Conservation (phyloP, 2,113 vertebrate genomes). For the Oncorhynchus clarkii region DNA sequence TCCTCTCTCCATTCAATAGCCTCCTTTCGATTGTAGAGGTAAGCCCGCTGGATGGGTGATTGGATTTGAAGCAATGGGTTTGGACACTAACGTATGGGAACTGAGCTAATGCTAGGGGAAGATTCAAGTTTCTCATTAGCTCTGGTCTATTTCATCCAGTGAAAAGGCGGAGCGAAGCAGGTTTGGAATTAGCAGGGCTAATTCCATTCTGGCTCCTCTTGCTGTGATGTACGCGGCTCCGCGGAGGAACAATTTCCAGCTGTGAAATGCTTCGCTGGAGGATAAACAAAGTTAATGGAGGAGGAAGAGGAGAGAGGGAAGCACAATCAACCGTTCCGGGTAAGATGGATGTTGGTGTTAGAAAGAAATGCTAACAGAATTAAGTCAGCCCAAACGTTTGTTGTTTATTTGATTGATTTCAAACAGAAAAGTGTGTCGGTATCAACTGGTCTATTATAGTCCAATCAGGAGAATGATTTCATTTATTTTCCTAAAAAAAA, state of each 20-base stretch:
- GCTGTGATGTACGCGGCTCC: neutral
- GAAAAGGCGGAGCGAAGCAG: neutral
- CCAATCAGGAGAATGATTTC: no score
- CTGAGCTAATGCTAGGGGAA: slow-evolving; percentile 1
- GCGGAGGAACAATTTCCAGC: neutral
- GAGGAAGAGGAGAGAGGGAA: neutral
- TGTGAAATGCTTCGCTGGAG: neutral
- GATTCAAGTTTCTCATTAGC: slow-evolving; percentile 22
- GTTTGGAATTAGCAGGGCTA: slow-evolving; percentile 9
- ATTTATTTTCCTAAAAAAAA: no score
- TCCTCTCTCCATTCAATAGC: neutral
- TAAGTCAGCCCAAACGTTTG: no score
- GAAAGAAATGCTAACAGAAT: neutral
- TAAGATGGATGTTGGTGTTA: neutral
- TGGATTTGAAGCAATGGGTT: neutral
- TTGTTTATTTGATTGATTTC: no score
- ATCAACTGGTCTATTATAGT: no score
- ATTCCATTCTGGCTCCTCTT: slow-evolving; percentile 12
- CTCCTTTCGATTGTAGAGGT: neutral
- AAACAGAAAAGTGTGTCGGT: no score
- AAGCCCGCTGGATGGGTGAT: neutral
- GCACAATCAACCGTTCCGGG: neutral
- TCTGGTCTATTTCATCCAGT: neutral
- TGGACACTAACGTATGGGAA: neutral
- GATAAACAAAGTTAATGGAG: neutral